Base-by-base conservation (phyloP, 2,113 vertebrate genomes). In the Amphiprion percula region DNA sequence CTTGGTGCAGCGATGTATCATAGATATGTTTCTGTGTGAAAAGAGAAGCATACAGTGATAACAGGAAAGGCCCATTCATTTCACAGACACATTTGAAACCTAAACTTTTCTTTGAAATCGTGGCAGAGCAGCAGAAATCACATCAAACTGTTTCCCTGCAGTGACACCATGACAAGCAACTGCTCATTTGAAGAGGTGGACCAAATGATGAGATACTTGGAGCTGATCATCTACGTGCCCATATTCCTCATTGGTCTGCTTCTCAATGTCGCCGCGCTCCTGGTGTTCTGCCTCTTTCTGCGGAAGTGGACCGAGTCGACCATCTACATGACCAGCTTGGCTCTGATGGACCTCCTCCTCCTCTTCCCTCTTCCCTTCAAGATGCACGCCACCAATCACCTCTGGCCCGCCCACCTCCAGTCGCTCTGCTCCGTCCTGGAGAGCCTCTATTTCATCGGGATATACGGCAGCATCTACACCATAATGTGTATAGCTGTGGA, bases 321-420 rank as follows among this genome's bases (percentile, higher is more conserved):
- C 0, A 95, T 97, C 86, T 98, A 96, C 90, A 97, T 98, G 96
- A 96, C 95, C 83, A 98, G 92, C 72, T 88, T 99, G 50, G 95
- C 94, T 0, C 26, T 97, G 50, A 95, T 97, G 19, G 97, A 99
- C 28, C 21, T 97, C 26, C 87, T 97, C 17, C 92, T 98, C 30
- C 92, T 99, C 39, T 87, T 97, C 23, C 96, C 94, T 0, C 93
- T 99, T 24, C 96, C 96, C 0, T 95, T 96, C 83, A 98, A 96
- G 88, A 89, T 96, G 71, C 78, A 90, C 3, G 95, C 94, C 44
- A 79, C 92, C 3, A 80, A 82, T 19, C 0, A 95, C 61, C 0
- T 0, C 0, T 19, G 37, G 65, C 5, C 23, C 0, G 0, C 19
- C 7, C 0, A 76, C 26, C 68, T 76, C 0, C 80, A 39, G 1